phyloP scores from a whole-genome alignment of 2,888 invertebrate species.

The Microctonus hyperodae region DNA sequence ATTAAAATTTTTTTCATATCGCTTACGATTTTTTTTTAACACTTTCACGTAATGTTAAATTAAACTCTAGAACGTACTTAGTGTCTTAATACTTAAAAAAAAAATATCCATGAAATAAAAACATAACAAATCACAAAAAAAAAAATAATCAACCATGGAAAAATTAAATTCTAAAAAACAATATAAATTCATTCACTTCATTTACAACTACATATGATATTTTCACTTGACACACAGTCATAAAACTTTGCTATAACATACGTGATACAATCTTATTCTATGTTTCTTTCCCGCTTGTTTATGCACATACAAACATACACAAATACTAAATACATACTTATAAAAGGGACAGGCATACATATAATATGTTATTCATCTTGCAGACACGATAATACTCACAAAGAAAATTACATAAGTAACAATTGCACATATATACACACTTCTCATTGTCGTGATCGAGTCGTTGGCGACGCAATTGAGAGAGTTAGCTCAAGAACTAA shows the following conservation, averaged over 20 bases:
- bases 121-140: background rate
- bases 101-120: background rate
- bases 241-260: conserved; percentile 5
- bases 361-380: conserved; percentile 21
- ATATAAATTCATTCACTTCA: conserved; percentile 4
- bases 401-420: conserved; percentile 29
- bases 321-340: background rate
- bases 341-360: background rate
- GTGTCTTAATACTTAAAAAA: background rate
- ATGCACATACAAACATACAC: background rate
- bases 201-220: conserved; percentile 1
- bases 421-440: conserved; percentile 15
- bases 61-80: background rate
- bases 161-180: background rate
- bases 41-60: background rate
- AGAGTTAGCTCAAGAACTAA: no score
- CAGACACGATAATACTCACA: conserved; percentile 28
- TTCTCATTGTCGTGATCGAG: conserved; percentile 31
- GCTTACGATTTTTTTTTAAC: background rate
- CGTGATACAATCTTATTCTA: background rate
- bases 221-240: conserved; percentile 4
- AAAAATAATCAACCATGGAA: background rate
- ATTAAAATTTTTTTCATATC: conserved; percentile 7
- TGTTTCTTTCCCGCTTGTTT: conserved; percentile 2
- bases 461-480: conserved; percentile 11